phyloP scores from a whole-genome alignment of 2,113 vertebrate species.

The Dolichallabes microphthalmus region DNA sequence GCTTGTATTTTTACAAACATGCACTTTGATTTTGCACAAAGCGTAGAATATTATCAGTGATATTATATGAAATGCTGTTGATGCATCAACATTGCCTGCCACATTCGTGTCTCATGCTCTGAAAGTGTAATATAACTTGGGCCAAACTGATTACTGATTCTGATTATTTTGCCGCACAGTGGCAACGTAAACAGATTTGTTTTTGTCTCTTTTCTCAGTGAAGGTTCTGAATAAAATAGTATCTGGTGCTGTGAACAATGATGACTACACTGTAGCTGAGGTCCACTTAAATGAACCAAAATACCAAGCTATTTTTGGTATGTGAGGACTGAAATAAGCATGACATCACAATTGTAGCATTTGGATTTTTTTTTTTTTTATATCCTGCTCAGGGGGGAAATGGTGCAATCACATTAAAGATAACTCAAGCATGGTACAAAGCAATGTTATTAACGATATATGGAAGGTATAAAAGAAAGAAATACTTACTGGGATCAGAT shows the following conservation, averaged over 20 bases:
- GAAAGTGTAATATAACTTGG: not conserved
- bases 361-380: constrained; percentile 28
- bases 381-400: constrained; percentile 10
- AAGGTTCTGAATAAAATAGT: constrained; percentile 4
- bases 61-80: not conserved
- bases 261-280: constrained; percentile 21
- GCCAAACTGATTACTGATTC: not conserved
- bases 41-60: not conserved
- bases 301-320: constrained; percentile 21
- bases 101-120: not conserved
- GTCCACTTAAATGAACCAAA: constrained; percentile 19
- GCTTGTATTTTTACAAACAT: not conserved
- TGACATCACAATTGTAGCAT: constrained; percentile 19
- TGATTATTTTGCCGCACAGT: not conserved
- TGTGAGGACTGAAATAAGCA: constrained; percentile 27
- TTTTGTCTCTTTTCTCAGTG: not conserved
- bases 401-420: constrained; percentile 18
- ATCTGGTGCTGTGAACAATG: constrained; percentile 12
- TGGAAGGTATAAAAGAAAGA: not conserved
- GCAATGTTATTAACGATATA: not conserved
- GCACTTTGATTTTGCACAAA: not conserved
- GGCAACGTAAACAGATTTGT: not conserved
- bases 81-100: not conserved
- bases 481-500: constrained; percentile 87
- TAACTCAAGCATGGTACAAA: not conserved